Base-by-base conservation (phyloP, 1,140 invertebrate genomes). In the Melipona quadrifasciata region DNA sequence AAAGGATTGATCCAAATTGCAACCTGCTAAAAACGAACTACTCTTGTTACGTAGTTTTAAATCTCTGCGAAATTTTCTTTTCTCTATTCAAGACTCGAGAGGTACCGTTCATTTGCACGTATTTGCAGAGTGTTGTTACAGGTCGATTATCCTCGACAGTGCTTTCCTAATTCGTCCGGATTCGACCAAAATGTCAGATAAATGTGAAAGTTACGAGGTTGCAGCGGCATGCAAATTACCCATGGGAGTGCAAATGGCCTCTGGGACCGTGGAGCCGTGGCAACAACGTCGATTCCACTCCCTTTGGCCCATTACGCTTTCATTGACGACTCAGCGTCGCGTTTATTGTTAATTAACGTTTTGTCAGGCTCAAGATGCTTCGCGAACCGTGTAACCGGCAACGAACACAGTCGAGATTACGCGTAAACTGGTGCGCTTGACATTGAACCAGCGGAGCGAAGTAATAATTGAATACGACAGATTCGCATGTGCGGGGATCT, bases 281-380 rank as follows among this genome's bases (percentile, higher is more conserved):
- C 68, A 51, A 72, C 79, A 19, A 19, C 39, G 74, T 31, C n/a
- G 70, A 83, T 53, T 47, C 76, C 53, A 19, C 34, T 58, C 65
- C 65, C 74, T 70, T 53, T 61, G 53, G 19, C 74, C 68, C 81
- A 78, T 83, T 83, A 78, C 81, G 21, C 64, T 70, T 83, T 83
- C 74, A 78, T 78, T 70, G 78, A 53, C 71, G 31, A 39, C 72
- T 53, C 31, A 19, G 65, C 11, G 8, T 12, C 21, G 21, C n/a
- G 64, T 51, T 77, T 53, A 70, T 77, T 24, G 64, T 83, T 82
- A 70, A 83, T 83, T 78, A 83, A 78, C 81, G 58, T 70, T 83
- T 61, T 70, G 74, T 70, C 65, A 78, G 75, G 24, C 27, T 82
- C 21, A 76, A 82, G 80, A 57, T 27, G 74, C 39, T n/a, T 65